Evolutionary conservation across 2,797 vertebrate species (phyloP).

Genomic region (Oreochromis grahami): DNA sequence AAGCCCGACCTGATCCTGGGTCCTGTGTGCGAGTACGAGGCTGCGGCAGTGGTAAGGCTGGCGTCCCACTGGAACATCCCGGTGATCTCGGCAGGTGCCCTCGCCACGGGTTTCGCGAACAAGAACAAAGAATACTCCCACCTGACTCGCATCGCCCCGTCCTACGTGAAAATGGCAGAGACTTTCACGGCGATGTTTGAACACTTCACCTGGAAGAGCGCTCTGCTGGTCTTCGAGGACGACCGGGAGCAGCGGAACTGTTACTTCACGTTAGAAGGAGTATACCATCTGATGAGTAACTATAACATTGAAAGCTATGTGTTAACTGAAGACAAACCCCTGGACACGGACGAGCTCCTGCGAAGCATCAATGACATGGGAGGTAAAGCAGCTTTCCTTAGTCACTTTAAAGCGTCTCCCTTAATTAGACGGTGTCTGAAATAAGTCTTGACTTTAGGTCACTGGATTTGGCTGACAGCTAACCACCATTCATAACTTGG

Average conservation of each 20-base stretch:
- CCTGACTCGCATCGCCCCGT: constrained; percentile 90
- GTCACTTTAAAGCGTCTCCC: not conserved
- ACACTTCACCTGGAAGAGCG: constrained; percentile 85
- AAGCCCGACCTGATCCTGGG: constrained; percentile 90
- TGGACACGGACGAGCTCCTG: constrained; percentile 83
- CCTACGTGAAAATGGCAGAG: constrained; percentile 94
- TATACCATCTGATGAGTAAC: constrained; percentile 81
- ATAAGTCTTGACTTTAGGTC: not conserved
- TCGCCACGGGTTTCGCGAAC: constrained; percentile 85
- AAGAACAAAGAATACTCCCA: constrained; percentile 86
- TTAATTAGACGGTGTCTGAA: not conserved
- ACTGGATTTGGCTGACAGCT: not conserved
- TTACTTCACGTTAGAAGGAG: constrained; percentile 90
- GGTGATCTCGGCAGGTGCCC: constrained; percentile 91
- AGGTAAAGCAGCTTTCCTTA: constrained; percentile 54
- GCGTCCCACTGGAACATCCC: constrained; percentile 95
- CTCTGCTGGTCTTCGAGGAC: constrained; percentile 87
- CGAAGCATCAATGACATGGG: constrained; percentile 58
- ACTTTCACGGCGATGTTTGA: constrained; percentile 87
- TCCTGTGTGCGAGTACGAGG: constrained; percentile 94
- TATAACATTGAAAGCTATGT: constrained; percentile 70
- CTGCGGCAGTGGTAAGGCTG: constrained; percentile 86
- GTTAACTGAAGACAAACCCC: constrained; percentile 61
- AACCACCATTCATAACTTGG: not conserved
- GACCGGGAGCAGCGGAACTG: constrained; percentile 87